Evolutionary conservation across 2,888 invertebrate species (phyloP).

Genomic region (Andrena praecox): DNA sequence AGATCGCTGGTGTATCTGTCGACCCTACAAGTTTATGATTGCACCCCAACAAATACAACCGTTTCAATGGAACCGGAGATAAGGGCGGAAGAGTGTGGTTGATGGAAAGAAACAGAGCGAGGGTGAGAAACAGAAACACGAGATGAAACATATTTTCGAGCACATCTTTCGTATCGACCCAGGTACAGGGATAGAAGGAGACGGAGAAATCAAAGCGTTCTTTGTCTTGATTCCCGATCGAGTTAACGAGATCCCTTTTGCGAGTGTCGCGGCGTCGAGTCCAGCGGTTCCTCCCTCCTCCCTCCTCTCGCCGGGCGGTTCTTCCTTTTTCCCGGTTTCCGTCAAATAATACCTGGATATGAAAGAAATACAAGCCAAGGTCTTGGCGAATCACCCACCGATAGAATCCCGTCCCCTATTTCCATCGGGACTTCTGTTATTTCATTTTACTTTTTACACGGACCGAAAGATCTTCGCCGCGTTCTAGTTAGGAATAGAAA

Average conservation of each 20-base stretch:
- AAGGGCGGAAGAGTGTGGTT: neutral
- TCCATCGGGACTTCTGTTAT: constrained; percentile 22
- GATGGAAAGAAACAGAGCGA: constrained; percentile 3
- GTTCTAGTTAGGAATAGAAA: neutral
- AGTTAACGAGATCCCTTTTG: constrained; percentile 60
- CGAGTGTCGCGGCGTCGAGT: constrained; percentile 37
- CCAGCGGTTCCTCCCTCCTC: constrained; percentile 8
- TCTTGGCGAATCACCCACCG: constrained; percentile 18
- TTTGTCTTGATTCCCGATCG: constrained; percentile 51
- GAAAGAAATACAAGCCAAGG: constrained; percentile 37
- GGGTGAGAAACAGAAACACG: neutral
- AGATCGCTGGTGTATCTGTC: neutral
- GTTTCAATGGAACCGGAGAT: neutral
- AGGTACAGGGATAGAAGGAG: constrained; percentile 29
- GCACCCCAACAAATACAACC: neutral
- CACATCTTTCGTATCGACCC: constrained; percentile 41
- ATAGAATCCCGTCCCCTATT: constrained; percentile 36
- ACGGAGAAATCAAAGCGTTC: constrained; percentile 48
- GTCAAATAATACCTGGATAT: constrained; percentile 51
- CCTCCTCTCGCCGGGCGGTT: neutral
- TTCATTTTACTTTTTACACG: constrained; percentile 1
- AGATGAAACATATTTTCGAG: constrained; percentile 43
- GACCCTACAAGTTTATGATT: constrained; percentile 2
- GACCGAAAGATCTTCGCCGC: neutral
- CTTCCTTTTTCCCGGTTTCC: constrained; percentile 2